Conservation (phyloP, 2,797 vertebrate genomes). For the Coranthus polyacanthus region DNA sequence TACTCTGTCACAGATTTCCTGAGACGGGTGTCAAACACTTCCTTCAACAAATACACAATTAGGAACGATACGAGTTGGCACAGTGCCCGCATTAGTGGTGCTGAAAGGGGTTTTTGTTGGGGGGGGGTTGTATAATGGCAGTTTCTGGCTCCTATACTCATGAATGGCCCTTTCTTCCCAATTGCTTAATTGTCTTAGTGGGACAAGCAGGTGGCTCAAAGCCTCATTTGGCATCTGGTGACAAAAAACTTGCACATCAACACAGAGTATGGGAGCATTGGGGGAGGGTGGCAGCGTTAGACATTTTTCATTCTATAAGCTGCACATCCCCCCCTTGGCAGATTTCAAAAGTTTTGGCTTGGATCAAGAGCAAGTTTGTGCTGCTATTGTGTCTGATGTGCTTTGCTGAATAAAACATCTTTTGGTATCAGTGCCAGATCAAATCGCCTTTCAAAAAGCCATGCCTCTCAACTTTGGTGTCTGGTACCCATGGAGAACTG, state of each 20-base stretch:
- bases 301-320: slow-evolving; percentile 50
- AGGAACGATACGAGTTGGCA: slow-evolving; percentile 58
- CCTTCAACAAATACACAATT: slow-evolving; percentile 72
- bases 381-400: slow-evolving; percentile 66
- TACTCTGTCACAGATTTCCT: slow-evolving; percentile 57
- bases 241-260: slow-evolving; percentile 37
- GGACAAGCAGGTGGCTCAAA: slow-evolving; percentile 76
- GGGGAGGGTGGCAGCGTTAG: slow-evolving; percentile 52
- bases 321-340: slow-evolving; percentile 31
- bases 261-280: slow-evolving; percentile 53
- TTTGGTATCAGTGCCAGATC: slow-evolving; percentile 65
- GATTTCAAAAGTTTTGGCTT: slow-evolving; percentile 67
- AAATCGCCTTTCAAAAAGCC: slow-evolving; percentile 69
- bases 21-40: slow-evolving; percentile 63
- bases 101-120: slow-evolving; percentile 56
- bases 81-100: slow-evolving; percentile 45
- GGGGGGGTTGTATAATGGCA: slow-evolving; percentile 33
- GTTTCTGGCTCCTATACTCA: slow-evolving; percentile 46
- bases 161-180: slow-evolving; percentile 74
- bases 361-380: slow-evolving; percentile 57
- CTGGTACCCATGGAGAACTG: slow-evolving; percentile 38
- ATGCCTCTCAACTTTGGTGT: slow-evolving; percentile 44
- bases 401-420: slow-evolving; percentile 73
- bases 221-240: slow-evolving; percentile 70
- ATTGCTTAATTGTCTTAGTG: slow-evolving; percentile 77